Conservation (phyloP, 2,888 invertebrate species). For the Digitonthophagus gazella region DNA sequence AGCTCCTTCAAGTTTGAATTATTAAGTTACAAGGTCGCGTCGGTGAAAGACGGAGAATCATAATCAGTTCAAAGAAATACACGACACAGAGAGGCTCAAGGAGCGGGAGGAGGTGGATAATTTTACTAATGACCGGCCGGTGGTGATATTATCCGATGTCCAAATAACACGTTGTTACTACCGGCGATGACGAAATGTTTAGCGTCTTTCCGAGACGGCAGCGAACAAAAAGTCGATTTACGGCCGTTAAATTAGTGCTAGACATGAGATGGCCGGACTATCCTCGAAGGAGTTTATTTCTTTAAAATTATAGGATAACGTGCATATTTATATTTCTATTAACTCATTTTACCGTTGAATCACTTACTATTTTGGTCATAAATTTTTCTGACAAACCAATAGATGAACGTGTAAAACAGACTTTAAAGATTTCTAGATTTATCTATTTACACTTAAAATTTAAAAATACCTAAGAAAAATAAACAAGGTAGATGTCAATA, state of each 20-base stretch:
- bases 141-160: slow-evolving; percentile 26
- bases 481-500: no score
- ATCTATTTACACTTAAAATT: no score
- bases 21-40: no score
- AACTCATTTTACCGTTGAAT: no score
- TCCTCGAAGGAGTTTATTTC: background rate
- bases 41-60: no score
- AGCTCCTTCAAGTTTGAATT: no score
- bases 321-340: background rate
- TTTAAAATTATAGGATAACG: background rate
- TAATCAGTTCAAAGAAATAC: background rate
- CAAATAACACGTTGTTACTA: slow-evolving; percentile 14
- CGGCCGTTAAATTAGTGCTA: background rate
- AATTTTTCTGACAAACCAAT: no score
- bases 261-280: background rate
- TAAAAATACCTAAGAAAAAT: no score
- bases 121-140: slow-evolving; percentile 29
- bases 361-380: no score
- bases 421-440: no score
- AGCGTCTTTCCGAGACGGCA: background rate
- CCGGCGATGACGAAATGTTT: slow-evolving; percentile 16
- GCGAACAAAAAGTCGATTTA: background rate
- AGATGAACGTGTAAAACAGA: no score
- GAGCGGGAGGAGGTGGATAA: slow-evolving; percentile 16
- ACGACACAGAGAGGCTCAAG: background rate